These are phyloP conservation scores for Lycocerus yunnanus DNA, from an alignment of 2,888 invertebrate genomes.

Conservation along the genomic window DNA sequence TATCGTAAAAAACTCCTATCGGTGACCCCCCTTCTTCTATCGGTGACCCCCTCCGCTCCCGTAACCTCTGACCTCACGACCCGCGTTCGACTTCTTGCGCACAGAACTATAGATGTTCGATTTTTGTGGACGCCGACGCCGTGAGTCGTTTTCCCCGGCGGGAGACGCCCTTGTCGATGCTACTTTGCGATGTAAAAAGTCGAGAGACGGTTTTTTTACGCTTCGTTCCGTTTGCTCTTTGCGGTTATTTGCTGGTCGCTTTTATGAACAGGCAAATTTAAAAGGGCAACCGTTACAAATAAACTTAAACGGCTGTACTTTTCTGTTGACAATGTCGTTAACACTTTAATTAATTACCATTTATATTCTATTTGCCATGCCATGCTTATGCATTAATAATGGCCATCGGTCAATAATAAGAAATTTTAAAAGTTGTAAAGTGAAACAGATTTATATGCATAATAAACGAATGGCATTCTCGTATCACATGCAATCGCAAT, in stretches of 20 bases:
- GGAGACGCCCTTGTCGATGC: conserved; percentile 37
- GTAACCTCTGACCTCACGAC: conserved; percentile 46
- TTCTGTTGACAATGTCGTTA: conserved; percentile 17
- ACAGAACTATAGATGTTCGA: conserved; percentile 55
- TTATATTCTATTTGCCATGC: background rate
- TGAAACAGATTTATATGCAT: conserved; percentile 18
- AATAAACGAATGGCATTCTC: conserved; percentile 9
- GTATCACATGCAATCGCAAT: conserved; percentile 17
- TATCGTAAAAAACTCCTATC: conserved; percentile 53
- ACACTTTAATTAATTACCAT: conserved; percentile 15
- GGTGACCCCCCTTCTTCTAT: conserved; percentile 39
- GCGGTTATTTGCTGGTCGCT: conserved; percentile 31
- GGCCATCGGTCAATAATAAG: background rate
- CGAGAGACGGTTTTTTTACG: conserved; percentile 32
- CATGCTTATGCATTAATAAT: background rate
- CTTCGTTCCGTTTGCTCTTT: conserved; percentile 31
- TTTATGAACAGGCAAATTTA: conserved; percentile 23
- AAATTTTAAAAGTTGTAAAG: conserved; percentile 19
- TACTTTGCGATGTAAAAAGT: conserved; percentile 35
- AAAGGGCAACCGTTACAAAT: conserved; percentile 23
- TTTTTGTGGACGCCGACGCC: conserved; percentile 54
- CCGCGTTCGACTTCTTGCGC: conserved; percentile 52
- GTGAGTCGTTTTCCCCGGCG: conserved; percentile 40
- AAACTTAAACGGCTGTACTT: background rate
- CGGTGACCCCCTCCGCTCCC: conserved; percentile 37